phyloP scores from a whole-genome alignment of 1,140 invertebrate species.

The Drosophila pallidifrons region DNA sequence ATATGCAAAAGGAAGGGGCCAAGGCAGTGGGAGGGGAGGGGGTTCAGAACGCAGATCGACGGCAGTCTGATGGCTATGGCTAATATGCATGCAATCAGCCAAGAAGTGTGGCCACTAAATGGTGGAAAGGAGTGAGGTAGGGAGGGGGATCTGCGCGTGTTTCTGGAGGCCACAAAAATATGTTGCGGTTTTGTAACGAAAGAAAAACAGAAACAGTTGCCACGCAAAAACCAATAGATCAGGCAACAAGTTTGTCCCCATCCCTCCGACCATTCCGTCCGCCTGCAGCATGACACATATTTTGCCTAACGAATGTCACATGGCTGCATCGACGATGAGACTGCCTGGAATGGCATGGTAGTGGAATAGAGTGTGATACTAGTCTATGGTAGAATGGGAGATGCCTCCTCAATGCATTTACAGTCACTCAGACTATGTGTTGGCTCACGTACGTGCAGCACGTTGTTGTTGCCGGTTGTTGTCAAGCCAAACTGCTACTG shows the following conservation, averaged over 20 bases:
- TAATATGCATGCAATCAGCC: constrained; percentile 77
- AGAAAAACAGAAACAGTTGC: constrained; percentile 50
- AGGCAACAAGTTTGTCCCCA: constrained; percentile 52
- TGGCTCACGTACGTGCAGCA: constrained; percentile 44
- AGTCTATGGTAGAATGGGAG: constrained; percentile 19
- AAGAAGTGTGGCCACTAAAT: constrained; percentile 16
- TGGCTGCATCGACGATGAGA: constrained; percentile 34
- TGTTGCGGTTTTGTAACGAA: constrained; percentile 59
- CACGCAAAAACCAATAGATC: constrained; percentile 80
- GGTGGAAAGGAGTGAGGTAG: background rate
- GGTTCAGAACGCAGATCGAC: constrained; percentile 72
- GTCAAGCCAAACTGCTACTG: constrained; percentile 77
- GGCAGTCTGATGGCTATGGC: constrained; percentile 63
- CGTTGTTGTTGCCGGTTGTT: constrained; percentile 45
- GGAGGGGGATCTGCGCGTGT: constrained; percentile 5
- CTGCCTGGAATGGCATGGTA: constrained; percentile 31
- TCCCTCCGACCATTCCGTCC: constrained; percentile 28
- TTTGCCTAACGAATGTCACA: constrained; percentile 81
- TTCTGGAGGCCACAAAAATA: constrained; percentile 66
- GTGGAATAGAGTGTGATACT: background rate
- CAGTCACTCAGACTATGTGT: constrained; percentile 54
- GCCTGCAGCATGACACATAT: constrained; percentile 68
- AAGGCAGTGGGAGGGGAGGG: background rate
- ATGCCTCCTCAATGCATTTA: constrained; percentile 47
- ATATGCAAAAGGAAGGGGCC: constrained; percentile 40